Base-by-base conservation (phyloP, 2,113 vertebrate species). In the Myrmecophaga tridactyla region DNA sequence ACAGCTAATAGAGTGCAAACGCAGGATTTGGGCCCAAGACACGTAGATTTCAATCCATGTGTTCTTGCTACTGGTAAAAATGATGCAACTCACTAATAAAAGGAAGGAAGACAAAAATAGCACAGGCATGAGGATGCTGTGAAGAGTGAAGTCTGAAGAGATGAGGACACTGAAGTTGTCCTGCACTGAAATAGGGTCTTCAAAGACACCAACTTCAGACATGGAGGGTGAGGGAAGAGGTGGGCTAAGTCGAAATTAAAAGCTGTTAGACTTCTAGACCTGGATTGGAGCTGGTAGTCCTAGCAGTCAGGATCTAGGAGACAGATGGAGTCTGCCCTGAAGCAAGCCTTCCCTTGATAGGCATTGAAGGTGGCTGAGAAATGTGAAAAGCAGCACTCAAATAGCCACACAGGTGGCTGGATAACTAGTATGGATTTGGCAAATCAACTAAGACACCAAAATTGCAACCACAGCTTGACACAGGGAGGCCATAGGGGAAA, bases 221-320 rank as follows among this genome's bases (percentile, higher is more conserved):
- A 39, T 0, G 12, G 17, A 12, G n/a, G 17, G 4, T 1, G 14
- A 7, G 7, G 4, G 7, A 67, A 34, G 13, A 34, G 21, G 41
- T 34, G 6, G 51, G 65, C 20, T 62, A 43, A 60, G 9, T 10
- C 31, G 14, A 63, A 8, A n/a, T 60, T 29, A n/a, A 84, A 90
- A 80, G 4, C 3, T 70, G n/a, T 25, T 58, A 1, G n/a, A 25
- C 23, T 23, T 69, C 20, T 7, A 56, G n/a, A 46, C 27, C 18
- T 0, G 39, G 63, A 11, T 12, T 23, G 12, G 27, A 31, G 36
- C 41, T 60, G 60, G 72, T 18, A 48, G 0, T 39, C 18, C 18
- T 14, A 51, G 31, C 1, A 15, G 11, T 21, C 21, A 43, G 56
- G 73, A 17, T 39, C 86, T 20, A 0, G 12, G 21, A 20, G n/a